Evolutionary conservation across 2,888 invertebrate species (phyloP), one percentile per base, ranked within the genome.

Genomic region (Chrysomela aeneicollis): DNA sequence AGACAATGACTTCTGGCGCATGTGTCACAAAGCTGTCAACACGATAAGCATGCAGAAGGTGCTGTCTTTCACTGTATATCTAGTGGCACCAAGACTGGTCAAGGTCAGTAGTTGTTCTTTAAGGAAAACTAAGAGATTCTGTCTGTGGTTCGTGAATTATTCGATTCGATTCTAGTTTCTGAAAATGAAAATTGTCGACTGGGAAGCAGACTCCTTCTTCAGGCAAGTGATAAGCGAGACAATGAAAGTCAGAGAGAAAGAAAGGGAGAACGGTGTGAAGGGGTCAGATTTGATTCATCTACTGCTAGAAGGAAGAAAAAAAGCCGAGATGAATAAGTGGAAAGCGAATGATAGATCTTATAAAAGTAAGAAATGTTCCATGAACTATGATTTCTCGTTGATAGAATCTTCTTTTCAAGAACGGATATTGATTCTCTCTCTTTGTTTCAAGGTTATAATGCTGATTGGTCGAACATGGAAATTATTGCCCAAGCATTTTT

Each of bases 1-100:
- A 3, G 74, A 86, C 0, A 87, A 88, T 68, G 76, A 84, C 32
- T 88, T 89, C 73, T 88, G 85, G 69, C 59, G 73, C 26, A 84
- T 83, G 81, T 87, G 87, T 18, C 85, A 84, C 66, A 78, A 76
- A n/a, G 75, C 83, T 10, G 84, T 86, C 0, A 80, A 79, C 5
- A 84, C 72, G 57, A 59, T 57, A 10, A 57, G 57, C 22, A 46
- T 46, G 46, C 30, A 21, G 1, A 57, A 57, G 32, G 57, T 57
- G 9, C 30, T 57, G 4, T 46, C 46, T 10, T 57, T 57, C 30
- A 57, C 19, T 17, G 57, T 57, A 1, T 57, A 47, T 46, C 30
- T 57, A 22, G 0, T 57, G 9, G 57, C 57, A 1, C 57, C 57
- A 18, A 47, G 17, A 17, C 17, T 57, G 32, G 57, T 57, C 1